Percentiles rank a stretch among this genome's conserved stretches.
Conservation (phyloP, 2,888 invertebrate species). For the Desoria tigrina region DNA sequence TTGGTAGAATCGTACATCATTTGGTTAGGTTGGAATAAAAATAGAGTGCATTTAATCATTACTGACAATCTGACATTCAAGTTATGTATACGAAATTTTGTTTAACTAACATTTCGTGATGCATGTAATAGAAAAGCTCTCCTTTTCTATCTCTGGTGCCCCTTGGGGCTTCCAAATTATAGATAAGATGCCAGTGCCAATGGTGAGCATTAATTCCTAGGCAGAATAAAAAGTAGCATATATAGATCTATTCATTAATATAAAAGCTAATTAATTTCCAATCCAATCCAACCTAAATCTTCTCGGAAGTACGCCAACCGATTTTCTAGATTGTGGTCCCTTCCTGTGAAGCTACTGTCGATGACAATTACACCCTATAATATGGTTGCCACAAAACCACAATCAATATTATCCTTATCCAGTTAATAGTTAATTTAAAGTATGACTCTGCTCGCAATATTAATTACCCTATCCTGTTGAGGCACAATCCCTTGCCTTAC, state of each 20-base stretch:
- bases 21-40: no score
- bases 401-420: no score
- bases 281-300: constrained; percentile 21
- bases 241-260: no score
- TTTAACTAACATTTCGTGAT: constrained; percentile 66
- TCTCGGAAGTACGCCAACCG: constrained; percentile 59
- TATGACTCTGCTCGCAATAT: background rate
- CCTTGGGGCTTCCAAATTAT: constrained; percentile 69
- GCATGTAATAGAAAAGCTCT: constrained; percentile 79
- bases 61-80: no score
- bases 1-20: no score
- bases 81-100: no score
- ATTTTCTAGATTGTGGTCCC: constrained; percentile 74
- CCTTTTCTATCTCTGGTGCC: constrained; percentile 76
- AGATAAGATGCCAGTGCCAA: constrained; percentile 90
- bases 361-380: constrained; percentile 54
- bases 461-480: constrained; percentile 32
- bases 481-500: constrained; percentile 37
- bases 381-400: background rate
- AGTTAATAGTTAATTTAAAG: no score
- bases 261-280: background rate
- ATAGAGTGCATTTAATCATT: no score
- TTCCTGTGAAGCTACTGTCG: constrained; percentile 67
- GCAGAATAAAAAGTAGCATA: no score
- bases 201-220: constrained; percentile 76